Evolutionary conservation across 2,113 vertebrate genomes (phyloP).

Genomic region (Pampusana beccarii): DNA sequence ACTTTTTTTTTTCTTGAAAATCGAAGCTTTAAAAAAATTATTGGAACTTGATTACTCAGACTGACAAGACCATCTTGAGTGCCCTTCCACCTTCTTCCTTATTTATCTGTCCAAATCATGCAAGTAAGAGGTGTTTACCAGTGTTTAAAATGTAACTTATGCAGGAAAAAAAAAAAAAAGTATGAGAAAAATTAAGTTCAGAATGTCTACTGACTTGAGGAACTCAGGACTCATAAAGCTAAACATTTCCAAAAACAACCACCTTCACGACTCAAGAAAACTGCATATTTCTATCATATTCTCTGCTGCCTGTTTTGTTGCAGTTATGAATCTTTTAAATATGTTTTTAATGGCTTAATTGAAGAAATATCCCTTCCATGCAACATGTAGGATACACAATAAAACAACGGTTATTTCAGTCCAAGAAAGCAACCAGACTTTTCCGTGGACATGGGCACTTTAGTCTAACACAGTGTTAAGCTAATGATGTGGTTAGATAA

Average conservation of each 20-base stretch:
- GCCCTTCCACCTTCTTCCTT: neutral
- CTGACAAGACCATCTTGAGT: neutral
- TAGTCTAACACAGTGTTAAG: neutral
- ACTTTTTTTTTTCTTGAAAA: neutral
- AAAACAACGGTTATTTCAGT: neutral
- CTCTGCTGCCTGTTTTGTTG: neutral
- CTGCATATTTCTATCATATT: neutral
- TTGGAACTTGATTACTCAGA: neutral
- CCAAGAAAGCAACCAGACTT: neutral
- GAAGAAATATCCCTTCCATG: neutral
- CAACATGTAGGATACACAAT: neutral
- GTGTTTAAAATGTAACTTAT: neutral
- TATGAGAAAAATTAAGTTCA: neutral
- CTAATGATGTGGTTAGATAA: conserved; percentile 7
- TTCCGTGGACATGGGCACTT: neutral
- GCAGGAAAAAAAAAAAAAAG: neutral
- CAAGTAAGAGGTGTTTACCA: neutral
- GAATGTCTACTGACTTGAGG: neutral
- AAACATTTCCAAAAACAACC: neutral
- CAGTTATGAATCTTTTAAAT: neutral
- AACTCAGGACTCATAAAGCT: neutral
- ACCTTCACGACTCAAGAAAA: neutral
- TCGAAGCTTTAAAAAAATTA: neutral
- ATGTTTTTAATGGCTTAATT: neutral
- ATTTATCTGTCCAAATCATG: neutral